Conservation (phyloP, 2,888 invertebrate species). For the Scaptomyza tumidula region DNA sequence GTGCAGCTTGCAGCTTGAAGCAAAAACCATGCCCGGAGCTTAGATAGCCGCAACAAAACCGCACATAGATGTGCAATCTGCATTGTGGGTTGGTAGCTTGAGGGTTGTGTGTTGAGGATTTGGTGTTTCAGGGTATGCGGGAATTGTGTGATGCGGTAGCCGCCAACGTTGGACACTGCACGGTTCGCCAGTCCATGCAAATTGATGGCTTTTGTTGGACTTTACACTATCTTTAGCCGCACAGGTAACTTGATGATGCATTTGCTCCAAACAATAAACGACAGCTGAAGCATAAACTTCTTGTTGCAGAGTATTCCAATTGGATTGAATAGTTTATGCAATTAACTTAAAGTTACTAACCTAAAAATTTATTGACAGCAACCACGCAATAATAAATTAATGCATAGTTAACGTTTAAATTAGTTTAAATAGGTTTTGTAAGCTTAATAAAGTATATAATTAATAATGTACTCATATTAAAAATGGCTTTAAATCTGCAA, state of each 20-base stretch:
- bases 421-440: no score
- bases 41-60: conserved; percentile 32
- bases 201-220: conserved; percentile 67
- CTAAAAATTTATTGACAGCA: no score
- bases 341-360: no score
- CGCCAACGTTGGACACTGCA: conserved; percentile 33
- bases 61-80: conserved; percentile 52
- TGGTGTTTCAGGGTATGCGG: background rate
- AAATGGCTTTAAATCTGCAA: no score
- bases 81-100: conserved; percentile 24
- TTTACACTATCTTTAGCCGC: conserved; percentile 53
- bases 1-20: conserved; percentile 7
- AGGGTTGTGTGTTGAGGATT: background rate
- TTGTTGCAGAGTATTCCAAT: background rate
- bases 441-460: no score
- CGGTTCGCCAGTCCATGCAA: conserved; percentile 45
- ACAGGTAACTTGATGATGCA: conserved; percentile 24
- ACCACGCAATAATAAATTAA: no score
- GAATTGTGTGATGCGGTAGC: conserved; percentile 32
- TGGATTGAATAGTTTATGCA: no score
- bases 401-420: no score
- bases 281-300: conserved; percentile 2
- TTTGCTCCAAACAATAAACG: background rate
- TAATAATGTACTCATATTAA: no score
- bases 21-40: conserved; percentile 8